Evolutionary conservation across 2,797 vertebrate species (phyloP).

Genomic region (Enteromius radiatus): DNA sequence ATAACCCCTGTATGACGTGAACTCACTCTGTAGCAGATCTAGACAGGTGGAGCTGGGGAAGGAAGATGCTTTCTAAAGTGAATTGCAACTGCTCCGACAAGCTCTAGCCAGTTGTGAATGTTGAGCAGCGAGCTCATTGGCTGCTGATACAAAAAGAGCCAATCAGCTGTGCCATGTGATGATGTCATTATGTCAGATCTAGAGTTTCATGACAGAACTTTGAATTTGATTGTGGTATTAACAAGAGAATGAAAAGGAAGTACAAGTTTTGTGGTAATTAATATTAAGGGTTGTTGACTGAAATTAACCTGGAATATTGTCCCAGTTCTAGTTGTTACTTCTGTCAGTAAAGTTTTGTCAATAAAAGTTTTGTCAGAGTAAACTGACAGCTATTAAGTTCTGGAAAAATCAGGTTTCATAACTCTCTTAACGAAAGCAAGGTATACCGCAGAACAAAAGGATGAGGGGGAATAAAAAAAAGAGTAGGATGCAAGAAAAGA

Average conservation of each 20-base stretch:
- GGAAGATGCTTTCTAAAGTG: too few relatives aligned
- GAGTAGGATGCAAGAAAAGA: neutral
- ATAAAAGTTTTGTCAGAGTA: neutral
- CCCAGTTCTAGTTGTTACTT: neutral
- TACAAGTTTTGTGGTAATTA: neutral
- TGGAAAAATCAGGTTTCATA: neutral
- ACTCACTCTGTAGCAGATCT: neutral
- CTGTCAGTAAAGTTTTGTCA: neutral
- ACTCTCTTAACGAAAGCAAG: neutral
- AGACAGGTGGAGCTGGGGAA: neutral
- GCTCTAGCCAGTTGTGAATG: neutral
- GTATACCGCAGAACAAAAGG: constrained; percentile 13
- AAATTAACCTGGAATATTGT: neutral
- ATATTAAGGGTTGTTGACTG: neutral
- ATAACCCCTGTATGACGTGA: neutral
- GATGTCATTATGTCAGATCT: too few relatives aligned
- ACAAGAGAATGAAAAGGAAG: neutral
- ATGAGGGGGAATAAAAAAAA: neutral
- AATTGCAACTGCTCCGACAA: too few relatives aligned
- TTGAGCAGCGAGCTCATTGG: neutral
- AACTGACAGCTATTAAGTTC: constrained; percentile 23
- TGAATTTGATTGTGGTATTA: neutral
- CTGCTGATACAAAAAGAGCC: too few relatives aligned
- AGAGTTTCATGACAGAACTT: neutral
- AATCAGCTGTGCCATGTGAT: too few relatives aligned